Base-by-base conservation (phyloP, 2,797 vertebrate species). In the Chrysocyon brachyurus region DNA sequence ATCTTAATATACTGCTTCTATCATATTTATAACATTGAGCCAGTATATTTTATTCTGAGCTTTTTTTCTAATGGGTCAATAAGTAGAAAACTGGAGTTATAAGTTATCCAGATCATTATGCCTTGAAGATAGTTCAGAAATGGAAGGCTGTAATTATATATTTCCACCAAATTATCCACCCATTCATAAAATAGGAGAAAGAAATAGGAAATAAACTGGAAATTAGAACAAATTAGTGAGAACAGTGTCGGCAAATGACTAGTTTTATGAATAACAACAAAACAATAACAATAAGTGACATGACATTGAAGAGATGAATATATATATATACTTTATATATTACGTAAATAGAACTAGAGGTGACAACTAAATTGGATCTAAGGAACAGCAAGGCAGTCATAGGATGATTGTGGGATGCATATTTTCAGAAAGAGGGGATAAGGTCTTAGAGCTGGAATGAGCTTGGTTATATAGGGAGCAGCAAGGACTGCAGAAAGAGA, bases 401-500 rank as follows among this genome's bases (percentile, higher is more conserved):
- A 3, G 3, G 36, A 14, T 14, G 11, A 68, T 56, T 1, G 12
- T 1, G 1, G 11, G 21, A 46, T 0, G 0, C 11, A 15, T 33
- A 61, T 36, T 96, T 96, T 10, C 5, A 17, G 46, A 12, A 73
- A 66, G 9, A 15, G 31, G 31, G 85, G 36, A 36, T 4, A 3
- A 85, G 46, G 9, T 84, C 22, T 5, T 26, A 59, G 5, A 2
- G 3, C 15, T 90, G 9, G 2, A 73, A 90, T 66, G 11, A 84
- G 31, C 31, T 72, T 54, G 11, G 6, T n/a, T 61, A 52, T 36
- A 57, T 2, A 92, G 68, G 19, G 54, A 72, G 40, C 9, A 78
- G 6, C 2, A 66, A 75, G 8, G 49, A 57, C 5, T 56, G 21
- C 5, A 12, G 10, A 22, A 24, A 19, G 10, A 73, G 3, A 33